Base-by-base conservation (phyloP, 2,888 invertebrate genomes). In the Sphecodes monilicornis region DNA sequence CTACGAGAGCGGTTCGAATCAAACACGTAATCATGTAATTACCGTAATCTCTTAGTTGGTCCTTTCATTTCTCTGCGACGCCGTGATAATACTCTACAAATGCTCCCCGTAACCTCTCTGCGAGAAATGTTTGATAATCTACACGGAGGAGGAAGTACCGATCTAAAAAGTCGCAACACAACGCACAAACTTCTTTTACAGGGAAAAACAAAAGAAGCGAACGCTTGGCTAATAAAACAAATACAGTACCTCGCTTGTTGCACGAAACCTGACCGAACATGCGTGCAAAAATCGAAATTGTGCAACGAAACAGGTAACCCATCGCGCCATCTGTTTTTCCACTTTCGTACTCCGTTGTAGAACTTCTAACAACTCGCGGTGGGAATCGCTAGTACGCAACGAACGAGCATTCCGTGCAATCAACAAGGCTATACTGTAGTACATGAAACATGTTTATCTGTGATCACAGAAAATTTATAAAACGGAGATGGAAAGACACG, bases 81-180 rank as follows among this genome's bases (percentile, higher is more conserved):
- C 66, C 54, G 43, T 39, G 29, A n/a, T 74, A 76, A 77, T 77
- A 77, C 71, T 76, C 29, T 50, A n/a, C 57, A 10, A 39, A 32
- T 41, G 57, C 43, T 68, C 77, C 77, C 39, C 57, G 46, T 50
- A 26, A 46, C n/a, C 36, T 43, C 22, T 41, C 46, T 22, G 10
- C 39, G 32, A 81, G 82, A 72, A 83, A 83, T 82, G 83, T 82
- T 73, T 18, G 13, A 43, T 43, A 43, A 54, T 78, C 71, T 22
- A 50, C 11, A 18, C 11, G 18, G 3, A 18, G 26, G 41, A 13
- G 29, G 18, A 32, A 32, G 5, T 29, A 4, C 18, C 32, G 36
- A 29, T 72, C 69, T 41, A 43, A 0, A 8, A 70, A n/a, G 18
- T 26, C 29, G 8, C 13, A 13, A 41, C 69, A 29, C 3, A 26